Conservation (phyloP, 2,888 invertebrate genomes). For the Lithophane socia region DNA sequence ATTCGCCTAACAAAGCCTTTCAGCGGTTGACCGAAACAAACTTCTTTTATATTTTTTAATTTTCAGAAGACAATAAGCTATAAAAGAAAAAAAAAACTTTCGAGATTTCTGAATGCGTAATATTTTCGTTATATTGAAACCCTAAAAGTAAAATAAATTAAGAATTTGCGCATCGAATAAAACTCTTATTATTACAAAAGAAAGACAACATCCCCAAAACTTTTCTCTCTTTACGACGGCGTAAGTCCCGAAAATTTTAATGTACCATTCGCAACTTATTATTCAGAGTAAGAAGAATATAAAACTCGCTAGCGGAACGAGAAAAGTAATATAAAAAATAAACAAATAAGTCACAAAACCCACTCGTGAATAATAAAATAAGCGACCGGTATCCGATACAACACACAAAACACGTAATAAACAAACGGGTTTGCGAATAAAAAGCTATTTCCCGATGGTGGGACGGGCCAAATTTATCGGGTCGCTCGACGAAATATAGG, state of each 20-base stretch:
- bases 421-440: conserved; percentile 81
- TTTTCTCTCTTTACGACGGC: conserved; percentile 57
- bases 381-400: conserved; percentile 70
- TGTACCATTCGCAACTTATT: conserved; percentile 61
- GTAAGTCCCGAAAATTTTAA: conserved; percentile 60
- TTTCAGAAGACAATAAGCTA: conserved; percentile 17
- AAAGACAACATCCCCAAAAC: conserved; percentile 58
- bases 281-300: conserved; percentile 60
- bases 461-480: conserved; percentile 82
- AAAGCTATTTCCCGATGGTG: conserved; percentile 82
- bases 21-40: neutral
- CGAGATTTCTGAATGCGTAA: conserved; percentile 41
- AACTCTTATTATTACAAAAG: conserved; percentile 60
- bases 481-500: conserved; percentile 82
- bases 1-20: conserved; percentile 14
- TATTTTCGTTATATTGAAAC: conserved; percentile 44
- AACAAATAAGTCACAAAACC: conserved; percentile 71
- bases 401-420: conserved; percentile 77
- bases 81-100: conserved; percentile 45
- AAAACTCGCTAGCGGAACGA: conserved; percentile 65
- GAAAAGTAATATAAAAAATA: conserved; percentile 67
- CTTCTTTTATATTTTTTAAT: conserved; percentile 7
- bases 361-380: conserved; percentile 74
- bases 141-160: conserved; percentile 51
- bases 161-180: conserved; percentile 51